Conservation (phyloP, 2,113 vertebrate genomes). For the Herpetotheres cachinnans region DNA sequence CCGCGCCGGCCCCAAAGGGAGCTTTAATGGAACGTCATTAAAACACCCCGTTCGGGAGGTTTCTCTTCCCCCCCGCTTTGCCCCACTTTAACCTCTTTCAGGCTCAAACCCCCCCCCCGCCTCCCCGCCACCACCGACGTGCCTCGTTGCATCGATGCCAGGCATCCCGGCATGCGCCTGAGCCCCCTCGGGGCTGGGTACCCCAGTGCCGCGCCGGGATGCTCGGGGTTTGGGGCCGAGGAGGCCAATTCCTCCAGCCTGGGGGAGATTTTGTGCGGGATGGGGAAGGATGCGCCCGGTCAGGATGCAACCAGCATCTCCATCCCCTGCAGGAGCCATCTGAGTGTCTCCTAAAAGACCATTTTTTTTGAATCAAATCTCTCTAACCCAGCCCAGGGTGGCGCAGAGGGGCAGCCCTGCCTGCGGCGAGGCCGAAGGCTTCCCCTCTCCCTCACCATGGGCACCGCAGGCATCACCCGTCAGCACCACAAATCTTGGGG, state of each 20-base stretch:
- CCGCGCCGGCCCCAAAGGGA: neutral
- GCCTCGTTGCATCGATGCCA: neutral
- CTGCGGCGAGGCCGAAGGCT: neutral
- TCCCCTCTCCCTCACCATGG: neutral
- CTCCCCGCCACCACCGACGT: too few relatives aligned
- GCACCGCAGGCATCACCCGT: neutral
- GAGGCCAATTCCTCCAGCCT: neutral
- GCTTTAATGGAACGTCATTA: conserved; percentile 60
- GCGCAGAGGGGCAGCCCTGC: neutral
- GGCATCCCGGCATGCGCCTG: neutral
- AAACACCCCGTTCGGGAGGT: neutral
- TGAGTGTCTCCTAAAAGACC: neutral
- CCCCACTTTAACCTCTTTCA: neutral
- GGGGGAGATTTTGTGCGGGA: neutral
- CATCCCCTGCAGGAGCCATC: neutral
- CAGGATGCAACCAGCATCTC: neutral
- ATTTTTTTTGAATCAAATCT: neutral
- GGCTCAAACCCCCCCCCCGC: neutral
- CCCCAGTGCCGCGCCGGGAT: fast-evolving
- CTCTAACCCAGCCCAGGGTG: neutral
- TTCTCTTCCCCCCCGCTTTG: neutral
- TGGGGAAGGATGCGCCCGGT: neutral
- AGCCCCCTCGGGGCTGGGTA: neutral
- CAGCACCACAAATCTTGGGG: neutral
- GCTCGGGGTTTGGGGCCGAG: neutral